Evolutionary conservation across 2,113 vertebrate genomes (phyloP).

Genomic region (Brachypteracias leptosomus): DNA sequence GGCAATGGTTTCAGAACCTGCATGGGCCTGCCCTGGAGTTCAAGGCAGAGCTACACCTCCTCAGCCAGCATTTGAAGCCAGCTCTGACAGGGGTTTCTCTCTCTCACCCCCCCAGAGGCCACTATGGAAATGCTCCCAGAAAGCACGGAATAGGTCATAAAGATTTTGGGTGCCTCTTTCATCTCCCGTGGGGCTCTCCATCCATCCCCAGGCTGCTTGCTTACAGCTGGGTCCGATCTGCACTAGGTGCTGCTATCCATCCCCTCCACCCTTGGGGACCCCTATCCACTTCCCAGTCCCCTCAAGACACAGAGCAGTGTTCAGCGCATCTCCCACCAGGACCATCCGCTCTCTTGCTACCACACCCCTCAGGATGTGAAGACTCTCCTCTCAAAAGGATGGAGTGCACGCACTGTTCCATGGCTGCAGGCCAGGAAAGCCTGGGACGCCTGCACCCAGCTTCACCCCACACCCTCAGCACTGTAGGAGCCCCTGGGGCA

Average conservation of each 20-base stretch:
- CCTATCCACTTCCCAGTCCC: neutral
- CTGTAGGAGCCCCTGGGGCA: neutral
- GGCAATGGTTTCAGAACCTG: neutral
- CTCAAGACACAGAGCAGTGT: neutral
- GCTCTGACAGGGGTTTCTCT: neutral
- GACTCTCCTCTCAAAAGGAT: neutral
- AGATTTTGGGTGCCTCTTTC: neutral
- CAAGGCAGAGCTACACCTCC: neutral
- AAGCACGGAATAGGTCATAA: neutral
- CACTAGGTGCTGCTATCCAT: neutral
- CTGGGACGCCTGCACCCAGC: rapidly evolving
- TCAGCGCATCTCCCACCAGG: neutral
- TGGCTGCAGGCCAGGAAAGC: neutral
- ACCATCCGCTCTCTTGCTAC: rapidly evolving
- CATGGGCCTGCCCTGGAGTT: neutral
- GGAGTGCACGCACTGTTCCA: rapidly evolving
- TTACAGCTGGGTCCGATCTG: rapidly evolving
- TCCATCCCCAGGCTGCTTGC: neutral
- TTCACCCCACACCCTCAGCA: neutral
- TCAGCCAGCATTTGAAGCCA: rapidly evolving
- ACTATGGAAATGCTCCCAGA: neutral
- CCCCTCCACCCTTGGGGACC: neutral
- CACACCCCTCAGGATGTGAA: rapidly evolving
- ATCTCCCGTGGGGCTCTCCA: neutral
- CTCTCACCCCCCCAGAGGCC: rapidly evolving